A percentile compares a stretch with the other conserved stretches of the same genome.
phyloP scores from a whole-genome alignment of 2,888 invertebrate species.

The Pandemis cinnamomeana region DNA sequence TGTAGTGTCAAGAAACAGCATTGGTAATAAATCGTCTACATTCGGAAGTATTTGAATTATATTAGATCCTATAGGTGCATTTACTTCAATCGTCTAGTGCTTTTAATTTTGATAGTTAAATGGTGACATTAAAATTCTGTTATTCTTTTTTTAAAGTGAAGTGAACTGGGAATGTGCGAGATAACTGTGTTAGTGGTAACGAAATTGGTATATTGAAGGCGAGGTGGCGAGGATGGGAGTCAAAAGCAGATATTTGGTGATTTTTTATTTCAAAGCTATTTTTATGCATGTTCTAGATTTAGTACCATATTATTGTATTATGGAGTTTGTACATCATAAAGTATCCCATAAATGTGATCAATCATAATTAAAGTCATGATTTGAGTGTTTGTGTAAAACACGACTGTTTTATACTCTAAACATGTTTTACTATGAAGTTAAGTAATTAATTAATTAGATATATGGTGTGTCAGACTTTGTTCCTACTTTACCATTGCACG shows the following conservation, averaged over 20 bases:
- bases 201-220: slow-evolving; percentile 41
- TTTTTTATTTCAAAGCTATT: slow-evolving; percentile 45
- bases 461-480: neutral
- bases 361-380: neutral
- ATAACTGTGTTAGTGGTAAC: slow-evolving; percentile 21
- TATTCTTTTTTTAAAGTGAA: slow-evolving; percentile 21
- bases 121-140: neutral
- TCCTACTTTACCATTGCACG: neutral
- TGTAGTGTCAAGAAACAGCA: neutral
- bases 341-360: neutral
- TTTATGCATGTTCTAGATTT: slow-evolving; percentile 27
- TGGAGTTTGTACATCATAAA: neutral
- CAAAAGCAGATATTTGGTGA: slow-evolving; percentile 74
- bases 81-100: neutral
- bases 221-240: slow-evolving; percentile 64
- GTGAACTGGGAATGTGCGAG: slow-evolving; percentile 35
- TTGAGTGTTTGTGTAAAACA: neutral
- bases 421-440: neutral
- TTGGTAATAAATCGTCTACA: neutral
- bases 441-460: neutral
- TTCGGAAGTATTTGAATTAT: neutral
- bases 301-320: neutral
- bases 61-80: neutral
- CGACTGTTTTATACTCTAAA: neutral
- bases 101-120: neutral